Conservation (phyloP, 1,140 invertebrate genomes). For the Drosophila lini region DNA sequence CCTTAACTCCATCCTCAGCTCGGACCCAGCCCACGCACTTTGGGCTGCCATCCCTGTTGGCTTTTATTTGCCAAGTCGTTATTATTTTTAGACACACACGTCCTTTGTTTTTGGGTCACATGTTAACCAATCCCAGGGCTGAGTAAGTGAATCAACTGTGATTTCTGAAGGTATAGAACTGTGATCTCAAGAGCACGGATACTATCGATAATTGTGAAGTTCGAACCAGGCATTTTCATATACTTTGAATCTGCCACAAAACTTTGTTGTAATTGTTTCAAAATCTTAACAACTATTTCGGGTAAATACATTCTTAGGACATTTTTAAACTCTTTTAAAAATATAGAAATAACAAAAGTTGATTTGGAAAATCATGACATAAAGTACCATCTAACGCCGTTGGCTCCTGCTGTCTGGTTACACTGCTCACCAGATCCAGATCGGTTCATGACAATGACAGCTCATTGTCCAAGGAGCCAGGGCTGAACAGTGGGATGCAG, state of each 20-base stretch:
- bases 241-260: too few species aligned
- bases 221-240: neutral
- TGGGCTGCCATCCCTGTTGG: constrained; percentile 41
- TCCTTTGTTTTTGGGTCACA: constrained; percentile 55
- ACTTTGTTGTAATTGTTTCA: too few species aligned
- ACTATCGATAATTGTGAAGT: neutral
- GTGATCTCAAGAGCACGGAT: constrained; percentile 12
- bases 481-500: constrained; percentile 52
- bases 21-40: constrained; percentile 62
- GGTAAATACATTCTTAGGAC: neutral
- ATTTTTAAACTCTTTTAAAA: neutral
- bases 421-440: constrained; percentile 49
- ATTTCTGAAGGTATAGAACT: constrained; percentile 23
- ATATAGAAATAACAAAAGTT: neutral
- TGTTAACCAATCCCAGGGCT: constrained; percentile 41
- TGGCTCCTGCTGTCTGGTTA: constrained; percentile 12
- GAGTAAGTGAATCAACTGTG: constrained; percentile 43
- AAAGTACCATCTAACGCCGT: constrained; percentile 1
- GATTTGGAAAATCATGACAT: neutral
- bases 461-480: constrained; percentile 48
- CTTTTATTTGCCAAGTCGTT: constrained; percentile 80
- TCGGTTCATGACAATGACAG: constrained; percentile 70
- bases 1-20: constrained; percentile 26
- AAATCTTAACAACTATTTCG: neutral
- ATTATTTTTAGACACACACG: constrained; percentile 74